Evolutionary conservation across 2,888 invertebrate species (phyloP).

Genomic region (Gnatocerus cornutus): DNA sequence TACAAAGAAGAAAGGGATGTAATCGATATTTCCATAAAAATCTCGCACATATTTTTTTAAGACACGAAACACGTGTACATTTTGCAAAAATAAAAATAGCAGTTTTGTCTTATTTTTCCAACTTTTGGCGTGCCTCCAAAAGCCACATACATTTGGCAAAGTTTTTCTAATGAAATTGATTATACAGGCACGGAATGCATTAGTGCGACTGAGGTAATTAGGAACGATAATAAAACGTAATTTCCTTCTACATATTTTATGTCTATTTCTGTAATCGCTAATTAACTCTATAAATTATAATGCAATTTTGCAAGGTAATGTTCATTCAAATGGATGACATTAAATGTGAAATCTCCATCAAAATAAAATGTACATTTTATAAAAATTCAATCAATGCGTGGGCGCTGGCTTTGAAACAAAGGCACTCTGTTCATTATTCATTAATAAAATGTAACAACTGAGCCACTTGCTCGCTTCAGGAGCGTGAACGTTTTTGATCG

Average conservation of each 20-base stretch:
- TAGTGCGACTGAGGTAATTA: neutral
- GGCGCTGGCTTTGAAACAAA: conserved; percentile 22
- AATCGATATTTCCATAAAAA: no score
- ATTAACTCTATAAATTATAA: neutral
- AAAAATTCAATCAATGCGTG: conserved; percentile 26
- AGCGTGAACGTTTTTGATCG: conserved; percentile 32
- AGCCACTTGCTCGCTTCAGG: conserved; percentile 20
- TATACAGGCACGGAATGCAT: neutral
- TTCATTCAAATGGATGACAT: neutral
- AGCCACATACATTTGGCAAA: neutral
- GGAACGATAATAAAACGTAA: neutral
- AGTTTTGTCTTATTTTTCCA: neutral
- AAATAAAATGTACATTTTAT: conserved; percentile 7
- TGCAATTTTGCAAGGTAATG: neutral
- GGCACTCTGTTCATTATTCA: conserved; percentile 22
- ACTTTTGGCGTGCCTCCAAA: neutral
- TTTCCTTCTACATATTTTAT: neutral
- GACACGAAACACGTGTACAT: neutral
- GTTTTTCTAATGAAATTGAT: neutral
- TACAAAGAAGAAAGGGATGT: no score
- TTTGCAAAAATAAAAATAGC: neutral
- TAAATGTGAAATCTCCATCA: neutral
- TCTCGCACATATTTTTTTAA: no score
- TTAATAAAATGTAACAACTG: conserved; percentile 25
- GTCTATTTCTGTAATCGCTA: neutral